phyloP scores from a whole-genome alignment of 2,113 vertebrate species.

The Furnarius figulus region DNA sequence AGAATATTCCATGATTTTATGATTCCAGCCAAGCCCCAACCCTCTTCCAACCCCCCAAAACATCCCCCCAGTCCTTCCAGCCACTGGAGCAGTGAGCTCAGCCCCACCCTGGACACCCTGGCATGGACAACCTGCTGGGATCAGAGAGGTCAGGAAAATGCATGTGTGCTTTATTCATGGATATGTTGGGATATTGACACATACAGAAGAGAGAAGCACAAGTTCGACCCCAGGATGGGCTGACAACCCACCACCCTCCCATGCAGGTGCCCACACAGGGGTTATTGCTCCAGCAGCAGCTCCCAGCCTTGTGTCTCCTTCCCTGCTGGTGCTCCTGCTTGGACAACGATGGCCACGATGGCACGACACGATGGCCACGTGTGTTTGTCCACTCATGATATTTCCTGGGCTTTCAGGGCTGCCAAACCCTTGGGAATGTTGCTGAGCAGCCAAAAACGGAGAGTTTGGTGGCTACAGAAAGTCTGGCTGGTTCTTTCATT shows the following conservation, averaged over 20 bases:
- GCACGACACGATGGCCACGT: not conserved
- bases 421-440: not conserved
- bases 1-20: not conserved
- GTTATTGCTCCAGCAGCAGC: not conserved
- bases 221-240: not conserved
- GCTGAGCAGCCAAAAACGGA: not conserved
- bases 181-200: constrained; percentile 40
- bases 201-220: constrained; percentile 61
- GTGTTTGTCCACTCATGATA: not conserved
- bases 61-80: not conserved
- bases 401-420: not conserved
- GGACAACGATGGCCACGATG: accelerated
- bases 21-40: not conserved
- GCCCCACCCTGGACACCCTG: accelerated
- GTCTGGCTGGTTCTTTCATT: not conserved
- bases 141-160: constrained; percentile 34
- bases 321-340: not conserved
- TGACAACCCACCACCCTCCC: not conserved
- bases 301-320: not conserved
- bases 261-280: accelerated
- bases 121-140: not conserved
- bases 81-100: not conserved
- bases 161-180: constrained; percentile 70
- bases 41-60: accelerated
- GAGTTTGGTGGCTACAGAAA: not conserved